Evolutionary conservation across 2,888 invertebrate species (phyloP).

Genomic region (Diaphora mendica): DNA sequence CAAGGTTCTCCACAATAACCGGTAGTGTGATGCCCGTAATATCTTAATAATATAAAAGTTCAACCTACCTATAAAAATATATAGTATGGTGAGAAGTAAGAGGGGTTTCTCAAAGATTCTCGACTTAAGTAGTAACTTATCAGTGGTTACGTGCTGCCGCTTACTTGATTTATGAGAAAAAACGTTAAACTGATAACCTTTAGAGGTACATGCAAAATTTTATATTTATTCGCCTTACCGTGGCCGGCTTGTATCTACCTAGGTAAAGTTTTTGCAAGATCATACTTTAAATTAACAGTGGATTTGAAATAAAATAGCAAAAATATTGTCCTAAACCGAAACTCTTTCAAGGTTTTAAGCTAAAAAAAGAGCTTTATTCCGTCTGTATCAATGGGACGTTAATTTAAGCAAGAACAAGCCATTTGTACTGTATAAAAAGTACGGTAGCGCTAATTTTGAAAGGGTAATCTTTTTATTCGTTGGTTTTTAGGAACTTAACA

Average conservation of each 20-base stretch:
- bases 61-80: no score
- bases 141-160: conserved; percentile 30
- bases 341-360: conserved; percentile 8
- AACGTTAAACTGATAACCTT: conserved; percentile 29
- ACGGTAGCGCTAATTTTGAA: conserved; percentile 20
- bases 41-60: not conserved
- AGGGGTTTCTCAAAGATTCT: not conserved
- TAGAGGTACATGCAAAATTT: conserved; percentile 22
- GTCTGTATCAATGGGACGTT: conserved; percentile 14
- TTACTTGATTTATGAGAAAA: conserved; percentile 44
- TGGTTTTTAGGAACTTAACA: conserved; percentile 14
- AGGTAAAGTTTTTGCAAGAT: no score
- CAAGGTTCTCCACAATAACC: no score
- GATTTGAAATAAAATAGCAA: conserved; percentile 37
- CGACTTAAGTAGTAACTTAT: conserved; percentile 18
- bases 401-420: conserved; percentile 19
- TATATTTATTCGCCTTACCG: conserved; percentile 31
- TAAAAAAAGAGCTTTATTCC: not conserved
- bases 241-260: conserved; percentile 13
- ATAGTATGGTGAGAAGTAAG: not conserved
- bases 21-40: no score
- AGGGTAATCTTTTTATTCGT: conserved; percentile 19
- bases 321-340: conserved; percentile 30
- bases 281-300: no score
- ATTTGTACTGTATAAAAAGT: conserved; percentile 23